phyloP scores from a whole-genome alignment of 2,797 vertebrate genomes.

The Threskiornis aethiopicus region DNA sequence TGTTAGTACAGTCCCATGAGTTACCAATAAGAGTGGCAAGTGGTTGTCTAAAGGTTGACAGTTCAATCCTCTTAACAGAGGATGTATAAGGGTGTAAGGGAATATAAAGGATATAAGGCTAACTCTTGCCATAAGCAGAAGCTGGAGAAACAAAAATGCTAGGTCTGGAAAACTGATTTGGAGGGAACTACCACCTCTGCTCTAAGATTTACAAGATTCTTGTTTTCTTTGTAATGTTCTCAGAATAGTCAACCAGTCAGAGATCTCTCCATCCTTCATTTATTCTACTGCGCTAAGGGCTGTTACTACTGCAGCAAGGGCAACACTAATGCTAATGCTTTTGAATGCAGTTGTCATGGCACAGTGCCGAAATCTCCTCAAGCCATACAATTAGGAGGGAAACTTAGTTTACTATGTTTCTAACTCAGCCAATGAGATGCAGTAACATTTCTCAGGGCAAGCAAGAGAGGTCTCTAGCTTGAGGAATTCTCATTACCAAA shows the following conservation, averaged over 20 bases:
- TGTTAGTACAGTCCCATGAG: background rate
- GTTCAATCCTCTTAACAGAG: background rate
- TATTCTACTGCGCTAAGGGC: background rate
- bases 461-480: background rate
- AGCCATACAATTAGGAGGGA: background rate
- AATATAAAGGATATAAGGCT: background rate
- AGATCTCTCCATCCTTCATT: background rate
- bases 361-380: background rate
- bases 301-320: background rate
- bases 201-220: background rate
- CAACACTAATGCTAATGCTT: background rate
- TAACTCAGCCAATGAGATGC: background rate
- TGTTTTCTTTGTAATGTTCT: background rate
- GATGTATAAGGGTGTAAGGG: background rate
- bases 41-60: background rate
- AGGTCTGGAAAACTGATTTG: background rate
- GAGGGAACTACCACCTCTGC: background rate
- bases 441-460: background rate
- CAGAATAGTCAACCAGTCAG: background rate
- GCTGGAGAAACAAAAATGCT: background rate
- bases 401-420: background rate
- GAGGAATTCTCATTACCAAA: background rate
- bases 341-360: background rate
- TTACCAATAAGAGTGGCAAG: background rate
- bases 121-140: background rate